phyloP scores from a whole-genome alignment of 2,113 vertebrate species.

The Nesogale talazaci region DNA sequence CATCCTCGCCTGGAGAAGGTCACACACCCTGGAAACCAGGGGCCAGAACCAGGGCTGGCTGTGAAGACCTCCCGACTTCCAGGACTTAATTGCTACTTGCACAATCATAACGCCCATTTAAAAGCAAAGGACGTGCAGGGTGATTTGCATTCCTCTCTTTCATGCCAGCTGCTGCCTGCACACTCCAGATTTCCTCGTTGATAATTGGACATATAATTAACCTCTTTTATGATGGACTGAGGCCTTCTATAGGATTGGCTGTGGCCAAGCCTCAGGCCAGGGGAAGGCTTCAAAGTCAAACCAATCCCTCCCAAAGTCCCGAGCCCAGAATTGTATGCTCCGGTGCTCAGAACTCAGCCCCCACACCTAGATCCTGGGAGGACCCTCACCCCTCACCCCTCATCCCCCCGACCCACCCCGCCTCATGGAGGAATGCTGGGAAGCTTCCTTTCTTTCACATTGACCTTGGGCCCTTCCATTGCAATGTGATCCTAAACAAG shows the following conservation, averaged over 20 bases:
- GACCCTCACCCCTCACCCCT: no score
- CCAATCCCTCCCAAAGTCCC: background rate
- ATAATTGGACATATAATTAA: constrained; percentile 55
- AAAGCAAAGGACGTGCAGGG: constrained; percentile 70
- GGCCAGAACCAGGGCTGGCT: background rate
- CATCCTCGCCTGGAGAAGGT: background rate
- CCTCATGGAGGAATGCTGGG: background rate
- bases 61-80: background rate
- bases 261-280: background rate
- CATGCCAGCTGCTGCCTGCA: constrained; percentile 62
- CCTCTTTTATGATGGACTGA: constrained; percentile 34
- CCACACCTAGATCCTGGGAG: background rate
- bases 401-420: no score
- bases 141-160: constrained; percentile 58
- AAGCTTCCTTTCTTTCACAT: background rate
- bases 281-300: background rate
- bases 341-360: background rate
- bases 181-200: constrained; percentile 43
- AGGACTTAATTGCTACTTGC: constrained; percentile 61
- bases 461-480: background rate
- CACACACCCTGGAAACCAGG: background rate
- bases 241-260: constrained; percentile 7
- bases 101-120: constrained; percentile 60
- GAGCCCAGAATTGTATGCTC: background rate
- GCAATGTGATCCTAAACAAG: background rate